A percentile compares a stretch with the other conserved stretches of the same genome.
Evolutionary conservation across 2,888 invertebrate genomes (phyloP).

Genomic region (Apoderus coryli): DNA sequence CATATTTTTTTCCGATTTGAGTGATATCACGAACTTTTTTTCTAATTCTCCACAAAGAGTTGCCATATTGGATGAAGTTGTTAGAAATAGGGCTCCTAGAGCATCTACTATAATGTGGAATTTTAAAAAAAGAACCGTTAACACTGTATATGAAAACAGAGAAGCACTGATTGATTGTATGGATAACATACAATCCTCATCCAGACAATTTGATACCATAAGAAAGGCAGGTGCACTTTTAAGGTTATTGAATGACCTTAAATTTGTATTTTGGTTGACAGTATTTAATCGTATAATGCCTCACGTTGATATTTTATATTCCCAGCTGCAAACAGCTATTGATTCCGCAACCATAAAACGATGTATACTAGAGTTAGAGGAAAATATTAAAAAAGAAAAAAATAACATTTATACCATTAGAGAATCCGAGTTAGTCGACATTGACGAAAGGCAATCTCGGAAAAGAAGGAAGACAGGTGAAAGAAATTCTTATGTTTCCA

Average conservation of each 20-base stretch:
- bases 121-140: conserved; percentile 12
- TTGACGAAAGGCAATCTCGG: conserved; percentile 6
- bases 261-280: conserved; percentile 17
- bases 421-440: conserved; percentile 6
- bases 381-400: conserved; percentile 12
- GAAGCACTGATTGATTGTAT: conserved; percentile 18
- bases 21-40: conserved; percentile 2
- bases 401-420: conserved; percentile 10
- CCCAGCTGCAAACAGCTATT: conserved; percentile 15
- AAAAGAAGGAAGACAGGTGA: conserved; percentile 7
- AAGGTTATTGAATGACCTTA: conserved; percentile 11
- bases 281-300: conserved; percentile 18
- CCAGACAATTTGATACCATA: conserved; percentile 9
- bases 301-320: conserved; percentile 18
- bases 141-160: conserved; percentile 14
- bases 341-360: conserved; percentile 9
- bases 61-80: conserved; percentile 8
- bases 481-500: conserved; percentile 5
- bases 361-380: conserved; percentile 7
- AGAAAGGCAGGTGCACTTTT: conserved; percentile 12
- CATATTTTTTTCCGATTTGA: conserved; percentile 4
- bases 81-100: conserved; percentile 9
- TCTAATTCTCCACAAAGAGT: conserved; percentile 2
- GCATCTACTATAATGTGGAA: conserved; percentile 10
- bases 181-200: conserved; percentile 15